Evolutionary conservation across 2,113 vertebrate genomes (phyloP), one percentile per base, ranked within the genome.

Genomic region (Opisthocomus hoazin): DNA sequence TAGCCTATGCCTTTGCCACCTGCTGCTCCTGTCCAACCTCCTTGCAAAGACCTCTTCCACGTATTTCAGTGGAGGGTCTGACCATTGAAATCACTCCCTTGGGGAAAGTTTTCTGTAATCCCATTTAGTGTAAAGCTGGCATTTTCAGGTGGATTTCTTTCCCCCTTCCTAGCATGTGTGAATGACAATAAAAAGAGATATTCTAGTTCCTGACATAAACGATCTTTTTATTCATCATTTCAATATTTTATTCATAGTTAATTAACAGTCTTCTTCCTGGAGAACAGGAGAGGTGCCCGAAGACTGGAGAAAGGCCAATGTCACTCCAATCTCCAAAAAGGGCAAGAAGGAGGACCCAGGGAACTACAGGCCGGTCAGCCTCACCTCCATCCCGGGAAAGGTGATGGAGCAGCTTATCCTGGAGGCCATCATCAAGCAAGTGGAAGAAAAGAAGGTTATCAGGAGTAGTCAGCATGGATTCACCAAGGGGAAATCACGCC

Each of bases 61-160:
- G 0, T 6, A 12, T 39, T 83, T 24, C 48, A 56, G 3, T 0
- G 1, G 11, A 34, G 34, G 11, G 4, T 1, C 6, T 27, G 19
- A 12, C 4, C 4, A 4, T 6, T 9, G 51, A n/a, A 32, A 10
- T 13, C 2, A 0, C 18, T 57, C 20, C 36, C n/a, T 15, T 19
- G 20, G 37, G 14, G 11, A 41, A 30, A 81, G 14, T 51, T 61
- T 76, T 29, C 41, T 60, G 12, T n/a, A 30, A 58, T 27, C 21
- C 15, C 29, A 18, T 75, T 54, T 70, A 43, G 6, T 46, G 14
- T n/a, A 19, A 83, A 41, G 12, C 12, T 53, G 32, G 16, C 2
- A 2, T 57, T 57, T 87, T 74, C 64, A n/a, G 12, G 24, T 11
- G 34, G 13, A 43, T 80, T 77, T 29, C 3, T 74, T 48, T 34